Percentiles rank a stretch among this genome's conserved stretches.
phyloP scores from a whole-genome alignment of 2,888 invertebrate genomes.

The Altica lythri region DNA sequence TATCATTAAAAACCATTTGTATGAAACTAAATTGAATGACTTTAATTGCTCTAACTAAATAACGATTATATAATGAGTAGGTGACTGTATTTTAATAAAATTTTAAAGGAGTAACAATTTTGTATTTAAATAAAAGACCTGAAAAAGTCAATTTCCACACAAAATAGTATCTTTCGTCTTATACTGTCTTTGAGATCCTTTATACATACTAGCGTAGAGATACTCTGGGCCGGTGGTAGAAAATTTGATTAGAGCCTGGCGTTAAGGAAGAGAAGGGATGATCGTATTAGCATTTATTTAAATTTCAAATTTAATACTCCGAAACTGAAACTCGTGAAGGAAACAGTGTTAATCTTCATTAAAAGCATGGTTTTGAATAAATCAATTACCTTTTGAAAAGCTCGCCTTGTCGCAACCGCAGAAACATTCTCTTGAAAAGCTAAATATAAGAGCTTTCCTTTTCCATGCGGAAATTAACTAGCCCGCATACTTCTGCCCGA shows the following conservation, averaged over 20 bases:
- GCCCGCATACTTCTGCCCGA: neutral
- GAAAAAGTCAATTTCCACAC: too few relatives aligned
- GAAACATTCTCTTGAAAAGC: constrained; percentile 8
- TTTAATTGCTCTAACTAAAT: too few relatives aligned
- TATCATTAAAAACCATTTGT: too few relatives aligned
- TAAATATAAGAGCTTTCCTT: constrained; percentile 2
- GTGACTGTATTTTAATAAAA: too few relatives aligned
- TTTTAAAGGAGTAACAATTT: too few relatives aligned
- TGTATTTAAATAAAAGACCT: too few relatives aligned
- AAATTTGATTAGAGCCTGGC: constrained; percentile 12
- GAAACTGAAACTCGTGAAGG: constrained; percentile 25
- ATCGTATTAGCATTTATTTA: constrained; percentile 21
- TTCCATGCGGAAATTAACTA: neutral
- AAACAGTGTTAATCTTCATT: constrained; percentile 37
- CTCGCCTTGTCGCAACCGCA: constrained; percentile 5
- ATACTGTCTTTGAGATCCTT: too few relatives aligned
- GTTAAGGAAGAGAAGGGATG: constrained; percentile 10
- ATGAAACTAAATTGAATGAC: too few relatives aligned
- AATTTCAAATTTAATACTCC: constrained; percentile 19
- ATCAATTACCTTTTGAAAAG: constrained; percentile 30
- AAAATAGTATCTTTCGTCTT: too few relatives aligned
- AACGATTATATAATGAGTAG: too few relatives aligned
- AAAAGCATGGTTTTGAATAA: constrained; percentile 36
- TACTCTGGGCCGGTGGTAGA: neutral
- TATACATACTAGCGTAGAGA: too few relatives aligned